Percentiles rank a stretch among this genome's conserved stretches.
Evolutionary conservation across 1,140 invertebrate species (phyloP).

Genomic region (Cydia fagiglandana): DNA sequence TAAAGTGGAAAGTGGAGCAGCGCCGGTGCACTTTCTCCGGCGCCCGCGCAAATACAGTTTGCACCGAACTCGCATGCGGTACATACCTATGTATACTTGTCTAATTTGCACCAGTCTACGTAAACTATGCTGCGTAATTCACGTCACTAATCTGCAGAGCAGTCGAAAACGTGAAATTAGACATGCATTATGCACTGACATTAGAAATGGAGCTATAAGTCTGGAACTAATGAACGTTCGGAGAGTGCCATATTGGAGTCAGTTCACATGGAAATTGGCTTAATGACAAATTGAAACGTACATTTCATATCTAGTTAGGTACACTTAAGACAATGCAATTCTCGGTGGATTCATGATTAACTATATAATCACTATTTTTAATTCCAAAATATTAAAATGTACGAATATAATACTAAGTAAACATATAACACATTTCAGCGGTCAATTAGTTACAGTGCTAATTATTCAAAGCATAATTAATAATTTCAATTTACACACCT

Average conservation of each 20-base stretch:
- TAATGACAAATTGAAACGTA: slow-evolving; percentile 3
- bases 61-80: slow-evolving; percentile 34
- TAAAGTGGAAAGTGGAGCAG: slow-evolving; percentile 68
- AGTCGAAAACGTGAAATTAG: slow-evolving; percentile 40
- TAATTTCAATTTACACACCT: too few species aligned
- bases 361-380: too few species aligned
- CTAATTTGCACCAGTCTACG: slow-evolving; percentile 40
- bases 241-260: slow-evolving; percentile 29
- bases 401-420: background rate
- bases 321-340: background rate
- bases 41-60: slow-evolving; percentile 51
- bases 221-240: slow-evolving; percentile 36
- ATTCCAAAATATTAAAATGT: background rate
- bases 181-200: slow-evolving; percentile 33
- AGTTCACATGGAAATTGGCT: slow-evolving; percentile 13
- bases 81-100: slow-evolving; percentile 39
- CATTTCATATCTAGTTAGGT: background rate
- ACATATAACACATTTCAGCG: too few species aligned
- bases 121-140: slow-evolving; percentile 24
- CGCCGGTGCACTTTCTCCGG: slow-evolving; percentile 66
- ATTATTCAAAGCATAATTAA: too few species aligned
- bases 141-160: slow-evolving; percentile 39
- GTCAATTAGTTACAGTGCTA: too few species aligned
- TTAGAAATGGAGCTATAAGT: slow-evolving; percentile 33
- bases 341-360: background rate